phyloP scores from a whole-genome alignment of 2,888 invertebrate species.

The Incurvaria masculella region DNA sequence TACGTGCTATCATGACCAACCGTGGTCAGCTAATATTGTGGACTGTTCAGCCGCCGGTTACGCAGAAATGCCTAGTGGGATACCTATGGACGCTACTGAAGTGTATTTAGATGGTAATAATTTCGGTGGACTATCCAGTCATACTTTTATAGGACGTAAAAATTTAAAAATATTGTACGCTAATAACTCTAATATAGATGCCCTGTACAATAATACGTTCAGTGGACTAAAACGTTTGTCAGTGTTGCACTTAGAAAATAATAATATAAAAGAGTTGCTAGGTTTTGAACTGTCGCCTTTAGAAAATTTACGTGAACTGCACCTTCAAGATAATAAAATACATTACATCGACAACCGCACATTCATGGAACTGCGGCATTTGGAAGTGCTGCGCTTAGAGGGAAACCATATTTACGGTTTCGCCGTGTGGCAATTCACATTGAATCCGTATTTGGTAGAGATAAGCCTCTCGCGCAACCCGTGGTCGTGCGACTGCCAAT shows the following conservation, averaged over 20 bases:
- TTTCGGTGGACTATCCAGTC: conserved; percentile 81
- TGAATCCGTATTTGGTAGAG: conserved; percentile 84
- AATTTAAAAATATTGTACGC: conserved; percentile 84
- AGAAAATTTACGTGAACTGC: conserved; percentile 79
- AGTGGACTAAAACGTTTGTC: conserved; percentile 78
- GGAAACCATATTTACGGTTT: conserved; percentile 80
- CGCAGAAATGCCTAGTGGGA: conserved; percentile 77
- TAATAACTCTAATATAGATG: conserved; percentile 83
- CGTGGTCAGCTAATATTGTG: conserved; percentile 91
- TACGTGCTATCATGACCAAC: conserved; percentile 92
- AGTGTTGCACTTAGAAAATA: conserved; percentile 84
- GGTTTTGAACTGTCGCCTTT: conserved; percentile 82
- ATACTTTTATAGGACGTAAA: conserved; percentile 89
- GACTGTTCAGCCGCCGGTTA: conserved; percentile 84
- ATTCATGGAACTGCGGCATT: conserved; percentile 73
- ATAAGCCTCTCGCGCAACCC: conserved; percentile 80
- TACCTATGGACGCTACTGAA: conserved; percentile 96
- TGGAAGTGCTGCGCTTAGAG: conserved; percentile 82
- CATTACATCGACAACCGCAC: conserved; percentile 81
- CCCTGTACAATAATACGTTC: conserved; percentile 87
- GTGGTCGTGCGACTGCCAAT: conserved; percentile 90
- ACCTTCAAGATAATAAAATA: conserved; percentile 83
- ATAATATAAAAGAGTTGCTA: conserved; percentile 72
- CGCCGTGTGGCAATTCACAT: conserved; percentile 80
- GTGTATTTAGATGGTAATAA: conserved; percentile 91